phyloP scores from a whole-genome alignment of 2,113 vertebrate species.

The Heterocephalus glaber region DNA sequence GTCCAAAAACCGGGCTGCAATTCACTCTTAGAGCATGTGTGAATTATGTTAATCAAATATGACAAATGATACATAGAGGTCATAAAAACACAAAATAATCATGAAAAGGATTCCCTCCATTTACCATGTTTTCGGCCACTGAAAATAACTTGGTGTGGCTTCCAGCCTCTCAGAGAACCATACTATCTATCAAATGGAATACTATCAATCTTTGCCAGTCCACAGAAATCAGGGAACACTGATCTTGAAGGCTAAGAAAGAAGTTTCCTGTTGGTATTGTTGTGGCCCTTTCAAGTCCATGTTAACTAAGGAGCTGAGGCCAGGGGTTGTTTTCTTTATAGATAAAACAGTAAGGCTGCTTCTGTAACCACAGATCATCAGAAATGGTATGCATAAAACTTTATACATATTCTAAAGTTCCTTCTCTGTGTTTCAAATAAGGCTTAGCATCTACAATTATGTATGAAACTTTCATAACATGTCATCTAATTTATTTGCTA shows the following conservation, averaged over 20 bases:
- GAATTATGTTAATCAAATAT: not conserved
- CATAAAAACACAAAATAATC: not conserved
- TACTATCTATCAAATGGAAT: not conserved
- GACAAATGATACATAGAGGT: not conserved
- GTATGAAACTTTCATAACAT: not conserved
- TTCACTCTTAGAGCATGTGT: not conserved
- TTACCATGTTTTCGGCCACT: not conserved
- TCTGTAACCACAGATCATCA: not conserved
- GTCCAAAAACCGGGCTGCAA: not conserved
- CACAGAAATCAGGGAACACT: not conserved
- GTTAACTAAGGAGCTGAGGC: not conserved
- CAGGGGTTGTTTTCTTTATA: not conserved
- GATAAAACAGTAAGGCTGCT: not conserved
- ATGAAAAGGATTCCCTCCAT: not conserved
- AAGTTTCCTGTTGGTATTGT: not conserved
- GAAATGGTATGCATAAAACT: not conserved
- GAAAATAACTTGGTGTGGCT: not conserved
- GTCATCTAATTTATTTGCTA: not conserved
- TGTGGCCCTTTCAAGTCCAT: not conserved
- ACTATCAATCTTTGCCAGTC: not conserved
- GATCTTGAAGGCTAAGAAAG: not conserved
- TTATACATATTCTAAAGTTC: not conserved
- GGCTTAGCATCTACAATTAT: not conserved
- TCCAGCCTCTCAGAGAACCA: not conserved
- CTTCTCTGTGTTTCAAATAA: not conserved